phyloP scores from a whole-genome alignment of 1,140 invertebrate species.

The Drosophila sechellia region DNA sequence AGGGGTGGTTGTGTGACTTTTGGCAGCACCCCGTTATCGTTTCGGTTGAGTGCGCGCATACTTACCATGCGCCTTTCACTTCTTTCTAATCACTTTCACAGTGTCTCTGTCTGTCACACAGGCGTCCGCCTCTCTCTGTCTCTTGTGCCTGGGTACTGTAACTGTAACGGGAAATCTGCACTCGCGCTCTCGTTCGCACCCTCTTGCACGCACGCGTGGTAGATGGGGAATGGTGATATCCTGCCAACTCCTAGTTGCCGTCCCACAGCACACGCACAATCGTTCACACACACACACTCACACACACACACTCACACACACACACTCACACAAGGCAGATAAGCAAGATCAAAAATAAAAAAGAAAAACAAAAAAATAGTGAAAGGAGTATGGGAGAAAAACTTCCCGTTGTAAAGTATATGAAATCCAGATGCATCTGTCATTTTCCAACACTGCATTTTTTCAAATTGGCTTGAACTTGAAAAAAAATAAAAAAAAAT shows the following conservation, averaged over 20 bases:
- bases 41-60: conserved; percentile 69
- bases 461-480: conserved; percentile 51
- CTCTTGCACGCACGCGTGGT: conserved; percentile 25
- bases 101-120: conserved; percentile 47
- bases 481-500: conserved; percentile 79
- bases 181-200: conserved; percentile 37
- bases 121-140: conserved; percentile 43
- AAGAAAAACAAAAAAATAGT: conserved; percentile 45
- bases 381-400: conserved; percentile 23
- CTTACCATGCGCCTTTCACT: conserved; percentile 68
- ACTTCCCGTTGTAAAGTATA: conserved; percentile 40
- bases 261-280: neutral
- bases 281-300: conserved; percentile 5
- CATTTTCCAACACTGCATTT: conserved; percentile 31
- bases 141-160: conserved; percentile 40
- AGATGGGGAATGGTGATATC: conserved; percentile 18
- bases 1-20: conserved; percentile 26
- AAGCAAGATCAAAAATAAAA: conserved; percentile 35
- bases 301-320: no score
- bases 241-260: conserved; percentile 5
- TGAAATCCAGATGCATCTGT: conserved; percentile 7
- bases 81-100: conserved; percentile 52
- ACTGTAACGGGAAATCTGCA: conserved; percentile 57
- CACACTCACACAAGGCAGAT: conserved; percentile 32
- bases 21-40: conserved; percentile 71